Evolutionary conservation across 2,113 vertebrate genomes (phyloP).

Genomic region (Coptodon bakossiorum): DNA sequence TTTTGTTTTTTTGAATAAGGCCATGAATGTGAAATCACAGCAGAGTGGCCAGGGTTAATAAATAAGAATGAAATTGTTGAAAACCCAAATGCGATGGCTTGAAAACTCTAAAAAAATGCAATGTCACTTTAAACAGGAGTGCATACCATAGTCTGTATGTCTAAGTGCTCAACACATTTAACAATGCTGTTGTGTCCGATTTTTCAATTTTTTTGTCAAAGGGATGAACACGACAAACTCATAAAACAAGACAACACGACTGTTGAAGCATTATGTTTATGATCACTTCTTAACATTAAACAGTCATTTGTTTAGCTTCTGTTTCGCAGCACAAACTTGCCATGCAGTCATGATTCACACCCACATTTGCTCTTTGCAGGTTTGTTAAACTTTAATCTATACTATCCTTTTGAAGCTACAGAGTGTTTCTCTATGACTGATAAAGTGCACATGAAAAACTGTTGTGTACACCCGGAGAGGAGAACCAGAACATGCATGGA

Average conservation of each 20-base stretch:
- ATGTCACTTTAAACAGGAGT: background rate
- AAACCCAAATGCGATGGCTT: background rate
- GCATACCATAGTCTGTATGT: background rate
- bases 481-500: background rate
- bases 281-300: slow-evolving; percentile 27
- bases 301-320: background rate
- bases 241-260: background rate
- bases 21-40: background rate
- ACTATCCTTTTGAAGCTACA: background rate
- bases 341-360: background rate
- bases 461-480: background rate
- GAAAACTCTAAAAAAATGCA: background rate
- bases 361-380: background rate
- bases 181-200: background rate
- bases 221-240: background rate
- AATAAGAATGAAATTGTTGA: background rate
- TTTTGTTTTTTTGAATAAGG: background rate
- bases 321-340: background rate
- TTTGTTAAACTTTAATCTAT: background rate
- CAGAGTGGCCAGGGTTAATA: background rate
- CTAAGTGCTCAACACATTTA: background rate
- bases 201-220: background rate
- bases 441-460: background rate
- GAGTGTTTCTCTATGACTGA: background rate
- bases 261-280: background rate